Evolutionary conservation across 2,888 invertebrate species (phyloP).

Genomic region (Coleophora deauratella): DNA sequence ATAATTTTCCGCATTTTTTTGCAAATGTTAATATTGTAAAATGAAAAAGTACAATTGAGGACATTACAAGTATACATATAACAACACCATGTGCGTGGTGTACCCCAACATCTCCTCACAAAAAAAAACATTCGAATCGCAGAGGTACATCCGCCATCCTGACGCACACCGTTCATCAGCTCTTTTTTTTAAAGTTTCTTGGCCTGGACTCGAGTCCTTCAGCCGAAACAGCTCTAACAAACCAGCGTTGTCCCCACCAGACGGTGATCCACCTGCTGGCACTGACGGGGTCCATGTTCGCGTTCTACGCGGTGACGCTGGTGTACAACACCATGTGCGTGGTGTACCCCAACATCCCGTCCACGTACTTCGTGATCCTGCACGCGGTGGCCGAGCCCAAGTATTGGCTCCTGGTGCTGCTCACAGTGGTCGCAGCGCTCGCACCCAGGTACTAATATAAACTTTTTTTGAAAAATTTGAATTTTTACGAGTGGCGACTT

Average conservation of each 20-base stretch:
- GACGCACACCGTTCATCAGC: too few relatives aligned
- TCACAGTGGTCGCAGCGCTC: constrained; percentile 85
- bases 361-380: constrained; percentile 91
- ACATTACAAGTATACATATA: too few relatives aligned
- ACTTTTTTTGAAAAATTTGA: too few relatives aligned
- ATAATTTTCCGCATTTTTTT: too few relatives aligned
- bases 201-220: too few relatives aligned
- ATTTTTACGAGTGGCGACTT: too few relatives aligned
- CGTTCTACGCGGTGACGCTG: constrained; percentile 89
- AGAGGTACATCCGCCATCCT: too few relatives aligned
- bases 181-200: too few relatives aligned
- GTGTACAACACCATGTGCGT: constrained; percentile 88
- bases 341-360: constrained; percentile 80
- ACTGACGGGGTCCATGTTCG: constrained; percentile 82
- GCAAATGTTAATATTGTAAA: too few relatives aligned
- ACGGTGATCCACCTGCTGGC: constrained; percentile 88
- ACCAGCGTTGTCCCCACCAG: constrained; percentile 64
- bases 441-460: constrained; percentile 90
- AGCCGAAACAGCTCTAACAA: background rate
- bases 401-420: constrained; percentile 87
- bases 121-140: too few relatives aligned
- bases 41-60: too few relatives aligned
- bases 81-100: constrained; percentile 84
- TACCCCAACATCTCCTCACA: constrained; percentile 85
- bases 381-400: constrained; percentile 80